A percentile compares a stretch with the other conserved stretches of the same genome.
Evolutionary conservation across 53 echinoderm and acorn worm species (phyloP).

Genomic region (Arbacia lixula): DNA sequence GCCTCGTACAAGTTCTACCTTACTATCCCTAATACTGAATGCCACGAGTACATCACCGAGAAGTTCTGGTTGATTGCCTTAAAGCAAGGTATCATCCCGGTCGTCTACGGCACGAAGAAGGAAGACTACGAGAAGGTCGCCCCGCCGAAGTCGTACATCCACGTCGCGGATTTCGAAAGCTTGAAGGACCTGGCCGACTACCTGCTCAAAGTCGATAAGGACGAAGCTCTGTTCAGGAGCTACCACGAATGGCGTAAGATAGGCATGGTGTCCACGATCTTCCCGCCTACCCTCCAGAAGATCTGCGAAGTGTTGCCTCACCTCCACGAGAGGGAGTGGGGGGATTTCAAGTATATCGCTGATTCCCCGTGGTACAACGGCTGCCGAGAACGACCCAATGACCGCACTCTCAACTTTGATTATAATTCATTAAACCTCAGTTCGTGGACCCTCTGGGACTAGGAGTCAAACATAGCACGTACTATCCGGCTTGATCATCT

Average conservation of each 20-base stretch:
- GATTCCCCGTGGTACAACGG: conserved; percentile 84
- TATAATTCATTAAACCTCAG: too few relatives aligned
- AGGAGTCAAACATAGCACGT: too few relatives aligned
- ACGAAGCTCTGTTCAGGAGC: conserved; percentile 67
- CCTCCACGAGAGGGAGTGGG: conserved; percentile 51
- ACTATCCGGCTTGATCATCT: too few relatives aligned
- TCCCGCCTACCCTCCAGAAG: conserved; percentile 62
- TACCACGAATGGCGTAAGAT: conserved; percentile 78
- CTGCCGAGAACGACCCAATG: conserved; percentile 54
- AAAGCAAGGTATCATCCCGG: conserved; percentile 72
- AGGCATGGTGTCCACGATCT: conserved; percentile 56
- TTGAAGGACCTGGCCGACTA: conserved; percentile 63
- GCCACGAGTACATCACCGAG: conserved; percentile 92
- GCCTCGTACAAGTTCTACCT: conserved; percentile 76
- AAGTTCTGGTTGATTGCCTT: conserved; percentile 77
- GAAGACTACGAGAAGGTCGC: conserved; percentile 68
- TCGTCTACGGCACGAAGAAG: conserved; percentile 84
- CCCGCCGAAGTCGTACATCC: conserved; percentile 86
- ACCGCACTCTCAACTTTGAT: too few relatives aligned
- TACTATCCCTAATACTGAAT: conserved; percentile 83
- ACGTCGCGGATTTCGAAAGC: conserved; percentile 74
- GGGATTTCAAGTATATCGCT: conserved; percentile 42
- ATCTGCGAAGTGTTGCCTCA: conserved; percentile 76
- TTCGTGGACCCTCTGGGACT: too few relatives aligned
- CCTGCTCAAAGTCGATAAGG: conserved; percentile 50